Evolutionary conservation across 2,113 vertebrate genomes (phyloP).

Genomic region (Poeciliopsis occidentalis): DNA sequence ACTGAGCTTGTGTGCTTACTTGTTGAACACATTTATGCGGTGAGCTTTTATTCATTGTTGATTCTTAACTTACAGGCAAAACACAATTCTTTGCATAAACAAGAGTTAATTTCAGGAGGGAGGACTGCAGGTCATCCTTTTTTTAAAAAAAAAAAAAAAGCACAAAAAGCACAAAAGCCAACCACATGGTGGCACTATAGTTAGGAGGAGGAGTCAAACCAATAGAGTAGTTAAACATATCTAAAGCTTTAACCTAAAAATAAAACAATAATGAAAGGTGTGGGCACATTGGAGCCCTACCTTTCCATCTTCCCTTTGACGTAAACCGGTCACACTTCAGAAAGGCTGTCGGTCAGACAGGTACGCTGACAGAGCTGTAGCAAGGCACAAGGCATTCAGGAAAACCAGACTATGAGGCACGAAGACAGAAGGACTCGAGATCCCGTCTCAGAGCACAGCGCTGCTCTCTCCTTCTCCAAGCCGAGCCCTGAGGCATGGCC

Average conservation of each 20-base stretch:
- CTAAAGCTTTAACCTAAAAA: neutral
- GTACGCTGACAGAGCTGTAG: slow-evolving; percentile 15
- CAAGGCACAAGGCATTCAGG: slow-evolving; percentile 23
- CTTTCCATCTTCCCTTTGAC: neutral
- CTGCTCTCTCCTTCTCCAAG: slow-evolving; percentile 54
- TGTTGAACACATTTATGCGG: too few relatives aligned
- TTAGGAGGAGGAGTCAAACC: neutral
- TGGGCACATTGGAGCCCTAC: neutral
- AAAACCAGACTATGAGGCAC: slow-evolving; percentile 42
- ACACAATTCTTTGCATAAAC: neutral
- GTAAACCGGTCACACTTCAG: neutral
- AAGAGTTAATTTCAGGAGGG: neutral
- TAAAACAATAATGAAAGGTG: neutral
- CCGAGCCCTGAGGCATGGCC: slow-evolving; percentile 70
- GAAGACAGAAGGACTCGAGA: slow-evolving; percentile 64
- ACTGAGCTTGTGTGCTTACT: too few relatives aligned
- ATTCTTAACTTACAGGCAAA: neutral
- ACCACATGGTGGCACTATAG: neutral
- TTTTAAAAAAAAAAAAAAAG: too few relatives aligned
- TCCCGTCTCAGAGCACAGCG: slow-evolving; percentile 47
- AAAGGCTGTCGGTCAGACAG: slow-evolving; percentile 13
- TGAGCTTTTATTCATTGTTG: neutral
- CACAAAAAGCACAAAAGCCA: neutral
- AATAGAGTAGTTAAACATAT: neutral
- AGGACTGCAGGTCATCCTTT: neutral